These are phyloP conservation scores for Ammodytes dubius DNA, from an alignment of 2,113 vertebrate species.

Conservation along the genomic window DNA sequence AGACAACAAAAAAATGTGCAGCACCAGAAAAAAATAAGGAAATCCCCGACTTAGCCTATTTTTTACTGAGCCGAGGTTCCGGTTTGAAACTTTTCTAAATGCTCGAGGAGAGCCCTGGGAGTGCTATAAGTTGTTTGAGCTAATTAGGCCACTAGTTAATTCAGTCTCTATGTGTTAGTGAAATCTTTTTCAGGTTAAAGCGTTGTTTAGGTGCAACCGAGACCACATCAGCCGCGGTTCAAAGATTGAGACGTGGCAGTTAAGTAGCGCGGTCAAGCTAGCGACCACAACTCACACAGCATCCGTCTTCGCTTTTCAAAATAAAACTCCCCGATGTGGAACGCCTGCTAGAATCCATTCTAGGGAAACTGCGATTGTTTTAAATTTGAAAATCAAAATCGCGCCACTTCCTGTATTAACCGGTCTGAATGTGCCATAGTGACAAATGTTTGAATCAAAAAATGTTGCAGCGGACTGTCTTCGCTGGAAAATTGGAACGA, in stretches of 20 bases:
- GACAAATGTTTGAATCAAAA: constrained; percentile 34
- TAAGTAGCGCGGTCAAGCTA: constrained; percentile 16
- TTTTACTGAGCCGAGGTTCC: constrained; percentile 44
- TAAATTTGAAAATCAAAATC: constrained; percentile 57
- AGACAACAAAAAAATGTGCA: neutral
- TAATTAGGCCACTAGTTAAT: neutral
- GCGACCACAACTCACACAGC: rapidly evolving
- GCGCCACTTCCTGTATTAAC: neutral
- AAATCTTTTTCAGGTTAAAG: constrained; percentile 6
- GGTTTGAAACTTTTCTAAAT: constrained; percentile 51
- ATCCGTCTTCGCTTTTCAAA: constrained; percentile 35
- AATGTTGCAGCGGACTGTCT: constrained; percentile 42
- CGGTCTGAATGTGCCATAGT: neutral
- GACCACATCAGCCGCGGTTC: constrained; percentile 36
- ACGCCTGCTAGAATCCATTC: rapidly evolving
- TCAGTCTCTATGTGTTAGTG: neutral
- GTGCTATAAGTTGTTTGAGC: neutral
- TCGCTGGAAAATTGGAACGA: constrained; percentile 34
- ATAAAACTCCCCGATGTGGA: neutral
- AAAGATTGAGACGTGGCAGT: constrained; percentile 86
- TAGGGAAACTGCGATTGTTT: neutral
- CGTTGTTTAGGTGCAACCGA: neutral
- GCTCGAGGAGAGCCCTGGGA: neutral
- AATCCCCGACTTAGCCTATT: constrained; percentile 60
- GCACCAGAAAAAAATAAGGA: constrained; percentile 40